A percentile compares a stretch with the other conserved stretches of the same genome.
phyloP scores from a whole-genome alignment of 1,140 invertebrate genomes.

The Forficula auricularia region DNA sequence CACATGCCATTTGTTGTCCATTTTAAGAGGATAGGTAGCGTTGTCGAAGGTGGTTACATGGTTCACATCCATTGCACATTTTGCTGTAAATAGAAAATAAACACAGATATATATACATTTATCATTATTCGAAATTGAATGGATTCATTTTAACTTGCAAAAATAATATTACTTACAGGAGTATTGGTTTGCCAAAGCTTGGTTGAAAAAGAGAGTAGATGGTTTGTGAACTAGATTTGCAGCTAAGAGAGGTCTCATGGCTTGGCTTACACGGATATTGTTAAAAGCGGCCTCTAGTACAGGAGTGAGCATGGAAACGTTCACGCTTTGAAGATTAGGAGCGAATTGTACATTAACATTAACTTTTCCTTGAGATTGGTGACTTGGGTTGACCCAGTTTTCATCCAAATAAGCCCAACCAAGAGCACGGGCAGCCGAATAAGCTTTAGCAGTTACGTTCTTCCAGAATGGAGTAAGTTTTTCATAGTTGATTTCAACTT shows the following conservation, averaged over 20 bases:
- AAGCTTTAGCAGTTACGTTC: conserved; percentile 22
- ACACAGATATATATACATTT: neutral
- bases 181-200: conserved; percentile 9
- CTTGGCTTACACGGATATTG: conserved; percentile 23
- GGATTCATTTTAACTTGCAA: neutral
- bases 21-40: conserved; percentile 30
- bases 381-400: conserved; percentile 16
- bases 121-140: neutral
- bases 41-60: conserved; percentile 41
- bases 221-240: conserved; percentile 26
- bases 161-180: neutral
- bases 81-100: conserved; percentile 29
- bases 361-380: conserved; percentile 27
- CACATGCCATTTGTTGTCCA: conserved; percentile 40
- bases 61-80: conserved; percentile 36
- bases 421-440: conserved; percentile 19
- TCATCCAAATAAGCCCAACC: conserved; percentile 22
- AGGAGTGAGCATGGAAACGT: conserved; percentile 26
- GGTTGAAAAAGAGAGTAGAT: conserved; percentile 23
- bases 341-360: conserved; percentile 25
- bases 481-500: conserved; percentile 27
- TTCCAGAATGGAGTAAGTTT: conserved; percentile 21
- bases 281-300: conserved; percentile 23
- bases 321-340: conserved; percentile 23
- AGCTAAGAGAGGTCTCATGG: conserved; percentile 21